These are phyloP conservation scores for Fragum fragum DNA, from an alignment of 2,888 invertebrate species.

Conservation along the genomic window DNA sequence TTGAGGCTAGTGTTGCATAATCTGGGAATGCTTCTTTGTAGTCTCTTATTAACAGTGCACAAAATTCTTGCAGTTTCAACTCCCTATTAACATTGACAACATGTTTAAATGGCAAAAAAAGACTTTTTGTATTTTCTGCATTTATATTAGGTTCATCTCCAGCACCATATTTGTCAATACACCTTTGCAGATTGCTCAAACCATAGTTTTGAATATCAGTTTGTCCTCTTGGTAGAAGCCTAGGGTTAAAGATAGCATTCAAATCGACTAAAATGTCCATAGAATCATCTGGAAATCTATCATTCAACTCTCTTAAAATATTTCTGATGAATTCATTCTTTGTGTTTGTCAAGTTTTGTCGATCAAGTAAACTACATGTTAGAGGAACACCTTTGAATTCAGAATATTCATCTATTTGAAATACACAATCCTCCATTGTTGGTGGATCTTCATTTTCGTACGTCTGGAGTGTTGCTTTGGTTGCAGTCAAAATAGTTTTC, in stretches of 20 bases:
- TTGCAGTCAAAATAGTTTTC: constrained; percentile 11
- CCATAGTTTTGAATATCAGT: neutral
- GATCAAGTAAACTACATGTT: neutral
- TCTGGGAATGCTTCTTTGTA: constrained; percentile 37
- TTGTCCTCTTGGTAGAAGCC: neutral
- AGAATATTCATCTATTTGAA: neutral
- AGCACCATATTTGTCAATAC: neutral
- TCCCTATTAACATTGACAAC: constrained; percentile 49
- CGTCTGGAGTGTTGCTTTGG: constrained; percentile 20
- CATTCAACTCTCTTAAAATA: constrained; percentile 33
- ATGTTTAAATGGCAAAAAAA: constrained; percentile 42
- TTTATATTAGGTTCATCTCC: neutral
- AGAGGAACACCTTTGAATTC: neutral
- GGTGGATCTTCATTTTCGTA: constrained; percentile 9
- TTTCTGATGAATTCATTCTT: constrained; percentile 20
- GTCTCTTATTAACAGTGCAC: neutral
- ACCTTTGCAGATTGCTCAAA: neutral
- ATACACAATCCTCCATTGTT: neutral
- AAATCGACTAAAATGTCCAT: constrained; percentile 32
- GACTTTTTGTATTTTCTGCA: neutral
- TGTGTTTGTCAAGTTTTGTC: neutral
- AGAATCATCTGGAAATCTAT: constrained; percentile 44
- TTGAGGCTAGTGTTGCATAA: constrained; percentile 35
- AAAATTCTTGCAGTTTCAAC: constrained; percentile 13
- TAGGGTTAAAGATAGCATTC: constrained; percentile 16